phyloP scores from a whole-genome alignment of 2,113 vertebrate genomes.

The Camarhynchus parvulus region DNA sequence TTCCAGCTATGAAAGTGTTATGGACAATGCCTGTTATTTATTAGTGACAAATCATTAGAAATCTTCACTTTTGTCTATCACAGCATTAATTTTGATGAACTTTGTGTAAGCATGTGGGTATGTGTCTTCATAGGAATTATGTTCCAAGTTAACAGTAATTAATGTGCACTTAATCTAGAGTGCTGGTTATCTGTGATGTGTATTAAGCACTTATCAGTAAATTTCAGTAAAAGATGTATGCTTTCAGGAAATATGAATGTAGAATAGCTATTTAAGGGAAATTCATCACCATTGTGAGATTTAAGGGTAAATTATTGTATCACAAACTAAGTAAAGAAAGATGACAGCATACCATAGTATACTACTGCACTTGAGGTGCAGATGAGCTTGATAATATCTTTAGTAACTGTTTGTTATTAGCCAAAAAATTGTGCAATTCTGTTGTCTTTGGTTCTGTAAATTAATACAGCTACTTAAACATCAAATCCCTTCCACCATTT shows the following conservation, averaged over 20 bases:
- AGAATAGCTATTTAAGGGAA: slow-evolving; percentile 54
- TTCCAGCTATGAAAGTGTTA: slow-evolving; percentile 11
- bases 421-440: slow-evolving; percentile 18
- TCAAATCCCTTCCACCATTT: background rate
- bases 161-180: slow-evolving; percentile 54
- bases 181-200: slow-evolving; percentile 47
- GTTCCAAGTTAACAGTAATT: slow-evolving; percentile 72
- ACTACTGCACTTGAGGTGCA: slow-evolving; percentile 17
- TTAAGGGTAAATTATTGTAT: slow-evolving; percentile 61
- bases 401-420: slow-evolving; percentile 47
- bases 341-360: background rate
- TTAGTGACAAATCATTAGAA: slow-evolving; percentile 48
- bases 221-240: slow-evolving; percentile 45
- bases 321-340: slow-evolving; percentile 30
- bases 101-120: slow-evolving; percentile 40
- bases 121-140: slow-evolving; percentile 53
- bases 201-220: slow-evolving; percentile 40
- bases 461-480: slow-evolving; percentile 21
- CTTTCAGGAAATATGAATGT: slow-evolving; percentile 42
- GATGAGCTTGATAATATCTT: background rate
- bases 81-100: slow-evolving; percentile 29
- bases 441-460: slow-evolving; percentile 40
- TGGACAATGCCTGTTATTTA: slow-evolving; percentile 30
- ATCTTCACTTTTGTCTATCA: slow-evolving; percentile 29
- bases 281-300: slow-evolving; percentile 35